Conservation (phyloP, 2,113 vertebrate species). For the Brachypodius melanocephalos region DNA sequence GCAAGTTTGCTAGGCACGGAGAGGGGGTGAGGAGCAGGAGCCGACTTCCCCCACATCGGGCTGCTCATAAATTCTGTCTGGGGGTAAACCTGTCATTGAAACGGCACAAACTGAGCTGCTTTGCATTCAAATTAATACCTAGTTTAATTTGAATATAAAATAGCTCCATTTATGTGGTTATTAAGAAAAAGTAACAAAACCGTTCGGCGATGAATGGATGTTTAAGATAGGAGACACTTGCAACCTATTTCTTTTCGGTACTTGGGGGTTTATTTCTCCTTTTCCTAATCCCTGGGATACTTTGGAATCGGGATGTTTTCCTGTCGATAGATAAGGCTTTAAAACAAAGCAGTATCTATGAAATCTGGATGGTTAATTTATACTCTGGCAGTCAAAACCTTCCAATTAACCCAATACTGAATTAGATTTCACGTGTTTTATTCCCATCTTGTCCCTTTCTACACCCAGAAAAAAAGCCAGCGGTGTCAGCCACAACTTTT, state of each 20-base stretch:
- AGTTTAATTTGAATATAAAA: slow-evolving; percentile 83
- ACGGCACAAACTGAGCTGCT: slow-evolving; percentile 72
- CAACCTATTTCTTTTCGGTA: slow-evolving; percentile 38
- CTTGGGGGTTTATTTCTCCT: background rate
- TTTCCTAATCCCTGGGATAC: slow-evolving; percentile 65
- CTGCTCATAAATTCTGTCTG: slow-evolving; percentile 60
- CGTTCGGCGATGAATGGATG: slow-evolving; percentile 73
- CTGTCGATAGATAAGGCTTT: slow-evolving; percentile 61
- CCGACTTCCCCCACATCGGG: slow-evolving; percentile 39
- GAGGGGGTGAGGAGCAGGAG: slow-evolving; percentile 45
- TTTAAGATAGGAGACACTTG: slow-evolving; percentile 72
- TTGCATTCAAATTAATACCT: slow-evolving; percentile 83
- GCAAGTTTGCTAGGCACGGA: slow-evolving; percentile 64
- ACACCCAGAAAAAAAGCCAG: slow-evolving; percentile 15
- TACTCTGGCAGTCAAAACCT: slow-evolving; percentile 51
- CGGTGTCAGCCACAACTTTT: slow-evolving; percentile 37
- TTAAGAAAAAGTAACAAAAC: slow-evolving; percentile 71
- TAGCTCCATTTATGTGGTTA: slow-evolving; percentile 75
- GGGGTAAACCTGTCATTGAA: slow-evolving; percentile 75
- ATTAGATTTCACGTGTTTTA: slow-evolving; percentile 31
- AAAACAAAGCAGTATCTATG: slow-evolving; percentile 28
- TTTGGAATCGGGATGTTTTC: slow-evolving; percentile 60
- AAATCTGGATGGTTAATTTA: slow-evolving; percentile 59
- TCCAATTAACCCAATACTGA: slow-evolving; percentile 40
- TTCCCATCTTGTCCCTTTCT: slow-evolving; percentile 55